phyloP scores from a whole-genome alignment of 2,888 invertebrate genomes.

The Seira ritae region DNA sequence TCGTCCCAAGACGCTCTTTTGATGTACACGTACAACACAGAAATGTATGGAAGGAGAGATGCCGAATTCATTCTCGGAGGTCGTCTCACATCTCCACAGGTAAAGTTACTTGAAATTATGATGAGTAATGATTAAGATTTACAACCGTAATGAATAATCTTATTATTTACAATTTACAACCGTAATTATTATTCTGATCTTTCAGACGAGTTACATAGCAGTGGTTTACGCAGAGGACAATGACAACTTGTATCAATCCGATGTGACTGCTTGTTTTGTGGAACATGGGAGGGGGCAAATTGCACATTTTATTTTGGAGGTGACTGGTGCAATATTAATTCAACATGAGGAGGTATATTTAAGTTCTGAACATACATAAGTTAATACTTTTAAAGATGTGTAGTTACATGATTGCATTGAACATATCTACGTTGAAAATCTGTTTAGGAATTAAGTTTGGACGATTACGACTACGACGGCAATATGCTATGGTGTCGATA shows the following conservation, averaged over 20 bases:
- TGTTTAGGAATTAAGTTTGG: conserved; percentile 63
- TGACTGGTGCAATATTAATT: conserved; percentile 53
- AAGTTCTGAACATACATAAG: background rate
- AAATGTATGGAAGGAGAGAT: conserved; percentile 65
- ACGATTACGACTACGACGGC: conserved; percentile 70
- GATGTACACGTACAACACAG: conserved; percentile 67
- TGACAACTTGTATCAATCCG: conserved; percentile 67
- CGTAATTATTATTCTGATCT: too few species aligned
- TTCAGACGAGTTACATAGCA: conserved; percentile 66
- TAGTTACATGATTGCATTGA: background rate
- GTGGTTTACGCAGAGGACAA: conserved; percentile 72
- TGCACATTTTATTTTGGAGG: conserved; percentile 70
- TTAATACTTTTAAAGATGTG: background rate
- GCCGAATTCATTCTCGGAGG: conserved; percentile 72
- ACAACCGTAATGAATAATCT: background rate
- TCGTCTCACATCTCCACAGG: conserved; percentile 48
- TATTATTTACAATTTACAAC: too few species aligned
- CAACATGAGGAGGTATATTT: conserved; percentile 65
- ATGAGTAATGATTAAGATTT: too few species aligned
- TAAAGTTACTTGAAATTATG: background rate
- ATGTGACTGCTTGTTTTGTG: conserved; percentile 70
- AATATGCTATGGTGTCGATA: conserved; percentile 72
- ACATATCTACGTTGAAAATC: background rate
- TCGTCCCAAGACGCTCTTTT: conserved; percentile 61
- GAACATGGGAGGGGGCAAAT: conserved; percentile 66